phyloP scores from a whole-genome alignment of 2,113 vertebrate genomes.

The Istiophorus platypterus region DNA sequence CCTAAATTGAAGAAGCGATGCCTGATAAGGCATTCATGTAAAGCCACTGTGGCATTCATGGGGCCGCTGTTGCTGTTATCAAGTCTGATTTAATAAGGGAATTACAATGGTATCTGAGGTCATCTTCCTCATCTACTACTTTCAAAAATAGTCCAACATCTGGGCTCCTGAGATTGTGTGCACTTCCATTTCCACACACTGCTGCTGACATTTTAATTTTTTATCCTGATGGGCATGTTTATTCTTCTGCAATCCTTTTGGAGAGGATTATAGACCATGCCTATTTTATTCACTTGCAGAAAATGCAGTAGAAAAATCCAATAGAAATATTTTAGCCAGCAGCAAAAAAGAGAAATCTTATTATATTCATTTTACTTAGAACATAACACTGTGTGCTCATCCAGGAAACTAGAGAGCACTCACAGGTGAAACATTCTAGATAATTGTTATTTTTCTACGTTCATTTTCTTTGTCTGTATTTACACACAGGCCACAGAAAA shows the following conservation, averaged over 20 bases:
- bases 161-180: slow-evolving; percentile 28
- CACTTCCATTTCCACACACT: slow-evolving; percentile 34
- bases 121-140: slow-evolving; percentile 36
- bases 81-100: slow-evolving; percentile 57
- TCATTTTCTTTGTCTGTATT: slow-evolving; percentile 34
- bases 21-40: slow-evolving; percentile 59
- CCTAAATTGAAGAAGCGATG: slow-evolving; percentile 16
- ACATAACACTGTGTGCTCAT: slow-evolving; percentile 37
- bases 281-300: slow-evolving; percentile 51
- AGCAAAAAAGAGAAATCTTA: slow-evolving; percentile 41
- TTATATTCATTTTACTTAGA: slow-evolving; percentile 48
- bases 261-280: slow-evolving; percentile 52
- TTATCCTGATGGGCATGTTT: slow-evolving; percentile 47
- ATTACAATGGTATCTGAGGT: slow-evolving; percentile 56
- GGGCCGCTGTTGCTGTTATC: slow-evolving; percentile 31
- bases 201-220: slow-evolving; percentile 67
- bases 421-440: slow-evolving; percentile 42
- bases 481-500: slow-evolving; percentile 36
- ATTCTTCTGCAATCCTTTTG: slow-evolving; percentile 34
- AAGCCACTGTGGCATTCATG: slow-evolving; percentile 59
- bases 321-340: slow-evolving; percentile 39
- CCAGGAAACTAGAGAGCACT: slow-evolving; percentile 46
- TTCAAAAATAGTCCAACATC: slow-evolving; percentile 20
- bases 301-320: no score
- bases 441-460: slow-evolving; percentile 53